These are phyloP conservation scores for Trididemnum miniatum DNA, from an alignment of 23 tunicate species.

Conservation along the genomic window DNA sequence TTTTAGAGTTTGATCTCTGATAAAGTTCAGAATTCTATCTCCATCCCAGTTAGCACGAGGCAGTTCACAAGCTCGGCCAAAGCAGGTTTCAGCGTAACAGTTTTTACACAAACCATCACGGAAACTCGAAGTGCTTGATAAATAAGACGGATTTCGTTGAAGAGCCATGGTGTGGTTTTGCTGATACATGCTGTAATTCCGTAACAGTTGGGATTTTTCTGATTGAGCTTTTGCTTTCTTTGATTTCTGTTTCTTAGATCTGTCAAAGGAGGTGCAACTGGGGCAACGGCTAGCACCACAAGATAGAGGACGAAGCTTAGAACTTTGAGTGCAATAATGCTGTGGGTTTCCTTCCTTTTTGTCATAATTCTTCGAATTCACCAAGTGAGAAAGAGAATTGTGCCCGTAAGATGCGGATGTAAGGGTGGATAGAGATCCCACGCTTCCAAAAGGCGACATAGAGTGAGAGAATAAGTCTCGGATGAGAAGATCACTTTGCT, in stretches of 20 bases:
- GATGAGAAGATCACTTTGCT: not conserved
- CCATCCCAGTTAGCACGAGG: conserved; percentile 34
- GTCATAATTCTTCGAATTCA: not conserved
- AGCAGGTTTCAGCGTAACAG: not conserved
- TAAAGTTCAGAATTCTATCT: not conserved
- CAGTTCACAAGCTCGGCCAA: conserved; percentile 16
- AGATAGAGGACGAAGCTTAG: not conserved
- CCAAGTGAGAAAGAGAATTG: not conserved
- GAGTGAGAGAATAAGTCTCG: conserved; percentile 14
- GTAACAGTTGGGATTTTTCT: conserved; percentile 6
- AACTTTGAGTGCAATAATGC: not conserved
- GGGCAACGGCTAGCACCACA: not conserved
- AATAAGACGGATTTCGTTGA: not conserved
- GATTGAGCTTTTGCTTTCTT: not conserved
- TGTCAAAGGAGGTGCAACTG: not conserved
- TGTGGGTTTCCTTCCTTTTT: not conserved
- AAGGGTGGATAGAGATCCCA: not conserved
- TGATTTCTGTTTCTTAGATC: not conserved
- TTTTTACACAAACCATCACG: not conserved
- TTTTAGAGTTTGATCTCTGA: not conserved
- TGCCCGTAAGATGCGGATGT: conserved; percentile 6
- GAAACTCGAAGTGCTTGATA: not conserved
- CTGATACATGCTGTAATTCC: not conserved
- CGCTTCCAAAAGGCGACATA: conserved; percentile 15
- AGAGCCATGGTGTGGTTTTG: not conserved